Evolutionary conservation across 1,140 invertebrate species (phyloP).

Genomic region (Zaprionus taronus): DNA sequence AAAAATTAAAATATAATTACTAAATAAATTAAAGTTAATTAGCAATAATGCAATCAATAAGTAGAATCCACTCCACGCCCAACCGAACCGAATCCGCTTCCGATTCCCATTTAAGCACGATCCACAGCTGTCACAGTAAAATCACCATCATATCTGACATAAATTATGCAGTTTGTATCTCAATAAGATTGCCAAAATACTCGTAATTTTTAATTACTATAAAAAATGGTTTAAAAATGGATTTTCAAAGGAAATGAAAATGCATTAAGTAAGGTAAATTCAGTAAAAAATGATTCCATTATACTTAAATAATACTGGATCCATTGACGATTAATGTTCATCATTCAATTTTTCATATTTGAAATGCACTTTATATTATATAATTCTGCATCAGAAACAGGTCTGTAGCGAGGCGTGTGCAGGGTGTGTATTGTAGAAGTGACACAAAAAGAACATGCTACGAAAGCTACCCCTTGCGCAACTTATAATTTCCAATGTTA

Average conservation of each 20-base stretch:
- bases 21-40: constrained; percentile 61
- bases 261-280: neutral
- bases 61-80: constrained; percentile 3
- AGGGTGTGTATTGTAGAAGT: no score
- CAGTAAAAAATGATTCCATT: neutral
- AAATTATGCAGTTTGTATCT: neutral
- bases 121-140: neutral
- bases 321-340: no score
- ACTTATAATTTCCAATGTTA: no score
- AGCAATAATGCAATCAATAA: constrained; percentile 44
- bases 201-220: neutral
- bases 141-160: neutral
- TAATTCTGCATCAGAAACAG: no score
- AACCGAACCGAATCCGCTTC: neutral
- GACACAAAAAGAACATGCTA: no score
- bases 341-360: no score
- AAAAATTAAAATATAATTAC: constrained; percentile 57
- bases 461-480: no score
- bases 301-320: no score
- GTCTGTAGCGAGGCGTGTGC: no score
- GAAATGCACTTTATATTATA: no score
- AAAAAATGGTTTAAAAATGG: neutral
- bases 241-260: neutral
- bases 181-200: neutral
- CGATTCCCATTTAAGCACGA: neutral